Percentiles rank a stretch among this genome's conserved stretches.
Conservation (phyloP, 2,797 vertebrate genomes). For the Pogoniulus pusillus region DNA sequence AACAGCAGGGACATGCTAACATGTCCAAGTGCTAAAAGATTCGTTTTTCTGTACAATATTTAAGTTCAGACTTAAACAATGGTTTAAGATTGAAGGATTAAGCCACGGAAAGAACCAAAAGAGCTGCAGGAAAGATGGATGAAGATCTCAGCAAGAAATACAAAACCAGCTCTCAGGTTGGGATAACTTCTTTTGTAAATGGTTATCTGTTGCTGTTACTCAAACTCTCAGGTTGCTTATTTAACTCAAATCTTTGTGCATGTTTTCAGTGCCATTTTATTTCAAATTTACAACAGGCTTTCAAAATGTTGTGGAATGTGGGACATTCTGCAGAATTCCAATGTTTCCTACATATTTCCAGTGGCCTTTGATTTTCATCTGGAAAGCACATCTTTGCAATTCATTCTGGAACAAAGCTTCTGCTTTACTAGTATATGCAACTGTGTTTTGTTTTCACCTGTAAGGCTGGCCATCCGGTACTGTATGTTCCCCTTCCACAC, state of each 20-base stretch:
- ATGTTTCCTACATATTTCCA: not conserved
- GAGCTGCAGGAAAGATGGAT: not conserved
- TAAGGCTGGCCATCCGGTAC: conserved; percentile 9
- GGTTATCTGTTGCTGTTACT: not conserved
- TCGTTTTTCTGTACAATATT: not conserved
- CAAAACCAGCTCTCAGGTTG: not conserved
- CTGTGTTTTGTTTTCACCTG: not conserved
- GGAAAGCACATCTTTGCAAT: not conserved
- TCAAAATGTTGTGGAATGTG: not conserved
- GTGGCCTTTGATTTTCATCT: not conserved
- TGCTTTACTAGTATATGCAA: conserved; percentile 30
- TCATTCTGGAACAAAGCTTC: conserved; percentile 46
- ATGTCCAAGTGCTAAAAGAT: not conserved
- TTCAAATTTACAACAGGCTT: not conserved
- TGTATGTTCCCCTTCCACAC: not conserved
- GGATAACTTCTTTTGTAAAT: not conserved
- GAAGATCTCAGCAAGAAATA: not conserved
- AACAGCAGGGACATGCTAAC: not conserved
- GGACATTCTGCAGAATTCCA: conserved; percentile 35
- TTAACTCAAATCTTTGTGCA: not conserved
- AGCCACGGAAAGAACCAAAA: not conserved
- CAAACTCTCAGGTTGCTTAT: not conserved
- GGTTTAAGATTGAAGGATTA: not conserved
- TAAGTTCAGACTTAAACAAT: not conserved
- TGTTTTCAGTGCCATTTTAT: not conserved